Conservation (phyloP, 2,888 invertebrate genomes). For the Chloroclysta siterata region DNA sequence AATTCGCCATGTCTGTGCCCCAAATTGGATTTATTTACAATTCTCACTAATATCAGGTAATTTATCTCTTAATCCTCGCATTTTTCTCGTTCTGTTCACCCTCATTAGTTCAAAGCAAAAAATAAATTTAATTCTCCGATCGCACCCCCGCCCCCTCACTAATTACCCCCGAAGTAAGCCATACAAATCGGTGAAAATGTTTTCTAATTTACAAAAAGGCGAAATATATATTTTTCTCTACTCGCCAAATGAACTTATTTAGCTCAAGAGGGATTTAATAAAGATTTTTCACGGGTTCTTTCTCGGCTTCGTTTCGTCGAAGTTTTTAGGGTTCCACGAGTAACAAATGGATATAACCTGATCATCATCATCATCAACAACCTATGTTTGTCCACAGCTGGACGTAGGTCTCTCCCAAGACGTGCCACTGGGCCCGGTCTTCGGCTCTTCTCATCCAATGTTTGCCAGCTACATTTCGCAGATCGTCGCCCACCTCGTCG, state of each 20-base stretch:
- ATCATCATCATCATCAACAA: too few species aligned
- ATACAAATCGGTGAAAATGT: slow-evolving; percentile 84
- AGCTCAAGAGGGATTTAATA: slow-evolving; percentile 81
- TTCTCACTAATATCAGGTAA: slow-evolving; percentile 44
- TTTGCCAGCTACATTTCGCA: too few species aligned
- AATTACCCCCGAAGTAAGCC: slow-evolving; percentile 75
- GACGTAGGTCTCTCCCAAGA: too few species aligned
- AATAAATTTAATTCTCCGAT: slow-evolving; percentile 69
- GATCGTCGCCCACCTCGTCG: too few species aligned
- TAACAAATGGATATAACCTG: too few species aligned
- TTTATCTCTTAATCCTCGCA: slow-evolving; percentile 61
- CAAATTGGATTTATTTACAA: slow-evolving; percentile 38
- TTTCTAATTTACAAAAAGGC: slow-evolving; percentile 78
- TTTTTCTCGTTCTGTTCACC: slow-evolving; percentile 59
- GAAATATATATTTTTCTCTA: slow-evolving; percentile 57
- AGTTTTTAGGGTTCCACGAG: slow-evolving; percentile 60
- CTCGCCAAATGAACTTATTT: slow-evolving; percentile 82
- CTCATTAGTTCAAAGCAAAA: slow-evolving; percentile 73
- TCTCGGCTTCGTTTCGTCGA: slow-evolving; percentile 71
- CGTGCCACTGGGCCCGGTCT: too few species aligned
- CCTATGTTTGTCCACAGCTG: too few species aligned
- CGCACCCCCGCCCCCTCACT: slow-evolving; percentile 60
- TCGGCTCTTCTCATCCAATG: too few species aligned
- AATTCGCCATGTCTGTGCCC: slow-evolving; percentile 4
- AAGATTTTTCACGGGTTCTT: slow-evolving; percentile 79